Evolutionary conservation across 2,797 vertebrate genomes (phyloP).

Genomic region (Pelochelys cantorii): DNA sequence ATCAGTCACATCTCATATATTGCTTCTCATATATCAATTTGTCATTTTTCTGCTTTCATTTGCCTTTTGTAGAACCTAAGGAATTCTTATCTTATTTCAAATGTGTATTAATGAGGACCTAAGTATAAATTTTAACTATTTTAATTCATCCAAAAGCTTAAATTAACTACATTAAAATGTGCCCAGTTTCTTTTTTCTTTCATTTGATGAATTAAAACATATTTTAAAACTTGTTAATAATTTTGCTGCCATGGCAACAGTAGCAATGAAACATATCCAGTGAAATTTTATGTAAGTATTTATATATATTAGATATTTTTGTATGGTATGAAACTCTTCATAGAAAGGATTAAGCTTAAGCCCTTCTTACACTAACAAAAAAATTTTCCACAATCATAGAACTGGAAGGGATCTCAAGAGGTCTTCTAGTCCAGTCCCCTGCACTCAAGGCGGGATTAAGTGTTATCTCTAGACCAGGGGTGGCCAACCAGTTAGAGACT

Average conservation of each 20-base stretch:
- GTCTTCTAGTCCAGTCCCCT: no score
- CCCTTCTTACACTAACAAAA: not conserved
- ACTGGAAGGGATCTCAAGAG: no score
- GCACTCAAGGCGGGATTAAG: no score
- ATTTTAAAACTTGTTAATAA: not conserved
- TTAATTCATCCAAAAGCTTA: conserved; percentile 10
- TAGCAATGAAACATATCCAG: not conserved
- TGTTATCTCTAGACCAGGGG: no score
- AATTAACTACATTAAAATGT: not conserved
- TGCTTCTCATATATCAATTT: conserved; percentile 67
- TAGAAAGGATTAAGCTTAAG: not conserved
- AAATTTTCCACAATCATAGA: not conserved
- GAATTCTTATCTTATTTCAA: conserved; percentile 40
- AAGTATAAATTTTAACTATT: conserved; percentile 14
- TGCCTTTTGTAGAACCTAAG: conserved; percentile 31
- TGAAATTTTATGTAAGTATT: not conserved
- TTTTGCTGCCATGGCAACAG: not conserved
- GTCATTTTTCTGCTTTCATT: conserved; percentile 60
- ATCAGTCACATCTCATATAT: conserved; percentile 68
- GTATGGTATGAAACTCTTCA: not conserved
- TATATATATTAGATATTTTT: not conserved
- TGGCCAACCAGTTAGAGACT: no score
- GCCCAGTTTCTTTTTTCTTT: not conserved
- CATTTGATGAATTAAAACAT: not conserved
- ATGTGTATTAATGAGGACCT: conserved; percentile 35